Percentiles rank a stretch among this genome's conserved stretches.
Evolutionary conservation across 1,140 invertebrate genomes (phyloP).

Genomic region (Nymphalis io): DNA sequence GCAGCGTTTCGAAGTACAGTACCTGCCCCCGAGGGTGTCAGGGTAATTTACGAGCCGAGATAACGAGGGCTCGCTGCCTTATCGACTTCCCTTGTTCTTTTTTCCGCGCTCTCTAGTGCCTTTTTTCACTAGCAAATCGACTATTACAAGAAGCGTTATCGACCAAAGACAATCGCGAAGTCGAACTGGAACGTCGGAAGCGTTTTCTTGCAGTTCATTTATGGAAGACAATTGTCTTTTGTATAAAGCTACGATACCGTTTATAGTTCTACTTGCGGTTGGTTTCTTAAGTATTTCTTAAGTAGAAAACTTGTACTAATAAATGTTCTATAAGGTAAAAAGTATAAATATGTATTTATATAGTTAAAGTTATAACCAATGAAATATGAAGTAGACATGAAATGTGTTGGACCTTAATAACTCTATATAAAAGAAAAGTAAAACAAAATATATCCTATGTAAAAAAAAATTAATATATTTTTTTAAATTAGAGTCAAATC

Average conservation of each 20-base stretch:
- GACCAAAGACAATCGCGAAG: slow-evolving; percentile 56
- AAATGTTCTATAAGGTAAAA: too few relatives aligned
- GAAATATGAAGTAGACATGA: too few relatives aligned
- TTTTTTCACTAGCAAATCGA: slow-evolving; percentile 73
- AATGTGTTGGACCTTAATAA: too few relatives aligned
- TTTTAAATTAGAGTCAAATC: background rate
- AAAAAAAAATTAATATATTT: background rate
- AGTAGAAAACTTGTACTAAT: background rate
- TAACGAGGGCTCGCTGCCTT: slow-evolving; percentile 76
- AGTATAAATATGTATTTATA: too few relatives aligned
- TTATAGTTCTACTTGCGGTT: slow-evolving; percentile 26
- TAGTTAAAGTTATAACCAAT: too few relatives aligned
- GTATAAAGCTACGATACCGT: slow-evolving; percentile 27
- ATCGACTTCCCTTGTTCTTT: slow-evolving; percentile 71
- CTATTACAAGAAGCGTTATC: slow-evolving; percentile 67
- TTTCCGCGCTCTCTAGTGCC: slow-evolving; percentile 62
- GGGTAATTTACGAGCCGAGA: slow-evolving; percentile 77
- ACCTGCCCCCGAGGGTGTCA: slow-evolving; percentile 71
- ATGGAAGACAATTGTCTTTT: slow-evolving; percentile 35
- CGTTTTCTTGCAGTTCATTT: slow-evolving; percentile 35
- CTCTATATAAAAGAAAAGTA: too few relatives aligned
- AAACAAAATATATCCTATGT: too few relatives aligned
- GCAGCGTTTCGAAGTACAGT: slow-evolving; percentile 63
- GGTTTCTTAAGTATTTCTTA: background rate
- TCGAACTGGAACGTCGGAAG: slow-evolving; percentile 41